Evolutionary conservation across 2,113 vertebrate genomes (phyloP).

Genomic region (Pomatostomus ruficeps): DNA sequence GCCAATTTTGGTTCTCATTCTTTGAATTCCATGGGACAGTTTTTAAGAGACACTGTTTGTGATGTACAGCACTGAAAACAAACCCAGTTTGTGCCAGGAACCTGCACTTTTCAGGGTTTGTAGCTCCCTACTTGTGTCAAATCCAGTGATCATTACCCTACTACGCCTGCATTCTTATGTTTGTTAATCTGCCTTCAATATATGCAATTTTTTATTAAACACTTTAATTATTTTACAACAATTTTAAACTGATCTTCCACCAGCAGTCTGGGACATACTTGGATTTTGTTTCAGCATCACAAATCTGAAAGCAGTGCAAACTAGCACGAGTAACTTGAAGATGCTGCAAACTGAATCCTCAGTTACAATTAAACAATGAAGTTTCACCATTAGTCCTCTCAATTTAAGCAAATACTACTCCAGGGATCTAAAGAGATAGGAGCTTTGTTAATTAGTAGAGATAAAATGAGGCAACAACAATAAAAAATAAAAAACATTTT

Average conservation of each 20-base stretch:
- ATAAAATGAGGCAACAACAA: not conserved
- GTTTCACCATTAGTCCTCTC: not conserved
- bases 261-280: not conserved
- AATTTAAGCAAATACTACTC: not conserved
- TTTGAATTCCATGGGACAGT: not conserved
- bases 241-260: not conserved
- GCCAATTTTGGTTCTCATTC: not conserved
- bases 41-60: not conserved
- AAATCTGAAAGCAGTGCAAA: not conserved
- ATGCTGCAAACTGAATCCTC: not conserved
- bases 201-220: not conserved
- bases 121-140: not conserved
- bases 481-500: not conserved
- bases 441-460: not conserved
- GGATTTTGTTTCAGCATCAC: not conserved
- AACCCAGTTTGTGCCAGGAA: not conserved
- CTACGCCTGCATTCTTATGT: accelerated
- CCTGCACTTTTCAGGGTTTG: not conserved
- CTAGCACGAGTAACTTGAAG: not conserved
- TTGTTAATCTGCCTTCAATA: not conserved
- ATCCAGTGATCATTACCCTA: not conserved
- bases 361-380: not conserved
- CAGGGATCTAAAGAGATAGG: not conserved
- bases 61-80: not conserved
- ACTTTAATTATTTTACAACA: not conserved